Base-by-base conservation (phyloP, 2,888 invertebrate species). In the Osmoderma eremita region DNA sequence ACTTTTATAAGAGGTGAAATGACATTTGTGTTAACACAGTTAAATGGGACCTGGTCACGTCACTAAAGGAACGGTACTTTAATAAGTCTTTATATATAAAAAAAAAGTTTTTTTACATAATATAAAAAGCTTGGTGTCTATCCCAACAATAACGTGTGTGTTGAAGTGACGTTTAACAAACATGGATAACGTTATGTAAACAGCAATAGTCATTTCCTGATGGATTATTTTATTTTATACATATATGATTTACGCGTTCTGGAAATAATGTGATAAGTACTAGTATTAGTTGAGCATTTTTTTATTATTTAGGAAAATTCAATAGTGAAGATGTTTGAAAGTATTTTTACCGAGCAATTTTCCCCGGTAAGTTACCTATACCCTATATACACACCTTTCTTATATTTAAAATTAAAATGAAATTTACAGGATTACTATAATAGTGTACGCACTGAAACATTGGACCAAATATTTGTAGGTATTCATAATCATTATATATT, bases 401-500 rank as follows among this genome's bases (percentile, higher is more conserved):
- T 5, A 58, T 30, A n/a, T 48, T 30, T 30, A 18, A 36, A 54
- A 54, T 54, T 13, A 38, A 10, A n/a, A n/a, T 50, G 4, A 1
- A 48, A 36, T 38, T 30, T 10, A 22, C 18, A 66, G 58, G 42
- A 61, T 15, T 58, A 58, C 15, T 66, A 56, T 24, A 38, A 61
- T 17, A 61, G 49, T 1, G 49, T 61, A 4, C 61, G 42, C 30
- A 42, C 51, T 12, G 63, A 64, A 18, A 50, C 58, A 1, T 50
- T 66, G 18, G 65, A 56, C 18, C 58, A 66, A 42, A 49, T 66
- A 38, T 66, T 61, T n/a, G 41, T 66, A 36, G 58, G 64, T 64
- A 64, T 53, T 41, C 5, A 53, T 22, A 64, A 64, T 41, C 5
- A 53, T 22, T 41, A 41, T n/a, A 30, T 30, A 30, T 24, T 24